Conservation (phyloP, 2,888 invertebrate genomes). For the Barypeithes pellucidus region DNA sequence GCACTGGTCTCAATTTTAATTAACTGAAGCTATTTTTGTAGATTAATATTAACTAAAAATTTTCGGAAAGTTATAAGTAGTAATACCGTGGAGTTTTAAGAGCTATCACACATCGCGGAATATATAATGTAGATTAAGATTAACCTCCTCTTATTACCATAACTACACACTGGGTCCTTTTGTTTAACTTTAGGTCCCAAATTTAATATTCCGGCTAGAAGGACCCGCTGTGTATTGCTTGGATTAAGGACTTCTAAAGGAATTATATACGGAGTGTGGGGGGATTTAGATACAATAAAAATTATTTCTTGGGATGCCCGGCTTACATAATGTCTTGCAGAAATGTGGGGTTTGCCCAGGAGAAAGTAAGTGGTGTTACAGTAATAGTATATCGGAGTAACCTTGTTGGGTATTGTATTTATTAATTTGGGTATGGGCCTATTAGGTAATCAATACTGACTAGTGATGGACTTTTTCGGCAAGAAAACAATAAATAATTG, state of each 20-base stretch:
- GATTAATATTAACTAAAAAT: neutral
- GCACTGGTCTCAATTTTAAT: constrained; percentile 26
- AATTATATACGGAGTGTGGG: constrained; percentile 48
- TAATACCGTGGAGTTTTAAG: neutral
- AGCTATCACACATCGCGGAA: neutral
- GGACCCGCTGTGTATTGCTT: constrained; percentile 14
- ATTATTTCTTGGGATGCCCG: constrained; percentile 50
- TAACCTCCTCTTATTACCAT: neutral
- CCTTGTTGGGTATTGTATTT: constrained; percentile 43
- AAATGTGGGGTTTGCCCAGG: constrained; percentile 51
- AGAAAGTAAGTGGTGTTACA: constrained; percentile 50
- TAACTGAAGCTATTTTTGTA: neutral
- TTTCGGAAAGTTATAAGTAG: constrained; percentile 10
- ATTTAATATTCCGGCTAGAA: constrained; percentile 4
- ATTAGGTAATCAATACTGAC: neutral
- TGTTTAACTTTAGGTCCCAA: constrained; percentile 8
- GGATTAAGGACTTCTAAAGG: constrained; percentile 23
- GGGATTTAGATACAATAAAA: constrained; percentile 41
- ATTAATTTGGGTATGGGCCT: neutral
- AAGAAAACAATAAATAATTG: neutral
- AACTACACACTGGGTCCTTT: neutral
- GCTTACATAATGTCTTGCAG: constrained; percentile 49
- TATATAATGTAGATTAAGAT: neutral
- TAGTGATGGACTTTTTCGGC: constrained; percentile 1
- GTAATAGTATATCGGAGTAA: constrained; percentile 39